Evolutionary conservation across 2,797 vertebrate species (phyloP).

Genomic region (Uromys caudimaculatus): DNA sequence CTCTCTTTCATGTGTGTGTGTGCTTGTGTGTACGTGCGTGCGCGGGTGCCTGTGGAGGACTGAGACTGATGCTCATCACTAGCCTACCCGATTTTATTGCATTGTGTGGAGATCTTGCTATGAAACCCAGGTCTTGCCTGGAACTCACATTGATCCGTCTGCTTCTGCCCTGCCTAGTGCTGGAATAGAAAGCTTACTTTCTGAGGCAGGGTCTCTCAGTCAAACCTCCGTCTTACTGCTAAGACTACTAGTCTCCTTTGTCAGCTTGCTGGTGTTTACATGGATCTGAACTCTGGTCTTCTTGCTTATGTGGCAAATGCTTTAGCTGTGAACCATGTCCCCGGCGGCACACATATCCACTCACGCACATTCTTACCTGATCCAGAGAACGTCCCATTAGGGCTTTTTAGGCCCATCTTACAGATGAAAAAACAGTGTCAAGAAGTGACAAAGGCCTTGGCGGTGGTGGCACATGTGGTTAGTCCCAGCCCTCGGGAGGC

Average conservation of each 20-base stretch:
- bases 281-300: not conserved
- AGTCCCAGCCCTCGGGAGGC: not conserved
- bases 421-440: conserved; percentile 25
- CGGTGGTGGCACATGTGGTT: not conserved
- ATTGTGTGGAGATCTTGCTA: not conserved
- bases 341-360: not conserved
- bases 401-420: not conserved
- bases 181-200: not conserved
- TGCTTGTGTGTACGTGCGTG: not conserved
- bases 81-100: not conserved
- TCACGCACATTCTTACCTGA: not conserved
- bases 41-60: not conserved
- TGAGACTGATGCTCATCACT: not conserved
- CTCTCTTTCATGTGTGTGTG: not conserved
- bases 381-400: not conserved
- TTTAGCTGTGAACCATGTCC: not conserved
- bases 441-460: not conserved
- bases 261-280: not conserved
- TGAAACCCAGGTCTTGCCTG: not conserved
- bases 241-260: not conserved
- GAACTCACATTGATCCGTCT: not conserved
- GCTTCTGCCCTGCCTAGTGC: not conserved
- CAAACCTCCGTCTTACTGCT: not conserved
- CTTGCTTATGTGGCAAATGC: not conserved
- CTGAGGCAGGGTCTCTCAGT: not conserved